These are phyloP conservation scores for Lepeophtheirus salmonis DNA, from an alignment of 1,140 invertebrate species.

Conservation along the genomic window DNA sequence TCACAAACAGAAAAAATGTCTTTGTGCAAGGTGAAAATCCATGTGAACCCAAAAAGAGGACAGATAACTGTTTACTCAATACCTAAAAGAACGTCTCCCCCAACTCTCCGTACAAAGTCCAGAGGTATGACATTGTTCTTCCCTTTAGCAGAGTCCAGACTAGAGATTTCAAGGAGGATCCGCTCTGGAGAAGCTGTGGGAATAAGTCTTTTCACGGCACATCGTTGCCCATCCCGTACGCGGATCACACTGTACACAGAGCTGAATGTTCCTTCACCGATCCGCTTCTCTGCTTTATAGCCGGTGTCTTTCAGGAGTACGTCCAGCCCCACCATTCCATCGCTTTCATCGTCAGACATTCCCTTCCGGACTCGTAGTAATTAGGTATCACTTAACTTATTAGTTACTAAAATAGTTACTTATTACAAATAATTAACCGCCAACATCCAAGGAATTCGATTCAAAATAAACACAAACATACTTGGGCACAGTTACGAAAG, in stretches of 20 bases:
- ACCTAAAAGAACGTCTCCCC: neutral
- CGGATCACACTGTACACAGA: neutral
- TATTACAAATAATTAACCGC: too few species aligned
- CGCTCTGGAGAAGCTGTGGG: constrained; percentile 6
- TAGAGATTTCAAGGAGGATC: neutral
- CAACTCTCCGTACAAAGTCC: neutral
- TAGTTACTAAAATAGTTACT: too few species aligned
- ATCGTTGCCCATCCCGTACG: neutral
- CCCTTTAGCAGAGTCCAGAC: neutral
- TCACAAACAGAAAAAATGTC: too few species aligned
- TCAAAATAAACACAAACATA: too few species aligned
- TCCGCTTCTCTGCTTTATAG: neutral
- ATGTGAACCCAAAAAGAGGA: too few species aligned
- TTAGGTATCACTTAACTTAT: too few species aligned
- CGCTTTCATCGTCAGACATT: too few species aligned
- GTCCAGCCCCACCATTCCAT: too few species aligned
- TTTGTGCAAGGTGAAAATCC: too few species aligned
- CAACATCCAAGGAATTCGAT: too few species aligned
- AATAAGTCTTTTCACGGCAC: constrained; percentile 2
- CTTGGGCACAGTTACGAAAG: too few species aligned
- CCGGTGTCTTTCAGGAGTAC: neutral
- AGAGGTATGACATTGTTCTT: constrained; percentile 1
- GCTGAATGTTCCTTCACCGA: constrained; percentile 3
- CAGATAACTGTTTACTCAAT: neutral
- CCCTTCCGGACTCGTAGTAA: too few species aligned